Conservation (phyloP, 2,888 invertebrate species). For the Melanophora roralis region DNA sequence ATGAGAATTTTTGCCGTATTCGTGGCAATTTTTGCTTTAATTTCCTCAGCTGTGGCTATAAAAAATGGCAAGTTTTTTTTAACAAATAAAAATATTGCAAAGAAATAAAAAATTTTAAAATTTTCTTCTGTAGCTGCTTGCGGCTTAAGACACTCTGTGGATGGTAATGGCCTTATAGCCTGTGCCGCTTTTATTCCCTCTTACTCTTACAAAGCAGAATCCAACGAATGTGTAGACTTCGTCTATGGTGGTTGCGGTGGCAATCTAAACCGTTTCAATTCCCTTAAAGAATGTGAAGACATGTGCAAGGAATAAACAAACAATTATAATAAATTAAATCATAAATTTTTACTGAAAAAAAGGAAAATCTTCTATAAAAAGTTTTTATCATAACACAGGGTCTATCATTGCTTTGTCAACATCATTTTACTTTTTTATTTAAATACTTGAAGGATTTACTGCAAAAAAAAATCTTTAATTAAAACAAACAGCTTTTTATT, state of each 20-base stretch:
- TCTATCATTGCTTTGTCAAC: too few relatives aligned
- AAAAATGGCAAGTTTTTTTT: slow-evolving; percentile 65
- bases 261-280: slow-evolving; percentile 65
- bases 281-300: slow-evolving; percentile 59
- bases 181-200: slow-evolving; percentile 69
- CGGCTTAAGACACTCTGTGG: slow-evolving; percentile 56
- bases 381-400: too few relatives aligned
- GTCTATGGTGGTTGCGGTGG: slow-evolving; percentile 68
- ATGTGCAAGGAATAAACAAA: slow-evolving; percentile 63
- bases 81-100: neutral
- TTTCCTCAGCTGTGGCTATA: slow-evolving; percentile 62
- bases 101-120: too few relatives aligned
- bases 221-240: slow-evolving; percentile 64
- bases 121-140: slow-evolving; percentile 63
- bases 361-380: too few relatives aligned
- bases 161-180: slow-evolving; percentile 62
- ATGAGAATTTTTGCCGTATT: slow-evolving; percentile 31
- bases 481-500: neutral
- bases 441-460: neutral
- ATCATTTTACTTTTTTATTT: too few relatives aligned
- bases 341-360: too few relatives aligned
- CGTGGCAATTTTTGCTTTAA: slow-evolving; percentile 59
- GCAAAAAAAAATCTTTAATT: neutral
- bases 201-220: slow-evolving; percentile 63
- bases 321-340: too few relatives aligned